These are phyloP conservation scores for Xenopus petersii DNA, from an alignment of 2,797 vertebrate genomes.

Conservation along the genomic window DNA sequence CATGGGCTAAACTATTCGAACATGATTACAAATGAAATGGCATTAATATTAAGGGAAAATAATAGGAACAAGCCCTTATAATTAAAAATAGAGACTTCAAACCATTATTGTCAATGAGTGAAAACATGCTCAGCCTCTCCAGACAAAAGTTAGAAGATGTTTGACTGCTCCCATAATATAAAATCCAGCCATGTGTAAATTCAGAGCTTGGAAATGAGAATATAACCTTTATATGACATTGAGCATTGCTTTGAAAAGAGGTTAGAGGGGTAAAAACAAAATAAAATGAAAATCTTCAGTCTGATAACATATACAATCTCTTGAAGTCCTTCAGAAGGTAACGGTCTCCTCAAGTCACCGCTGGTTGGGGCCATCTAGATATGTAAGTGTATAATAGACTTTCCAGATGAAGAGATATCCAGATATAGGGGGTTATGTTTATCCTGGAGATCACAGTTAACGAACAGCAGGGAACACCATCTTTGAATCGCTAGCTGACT, in stretches of 20 bases:
- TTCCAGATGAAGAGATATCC: not conserved
- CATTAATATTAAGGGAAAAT: too few species aligned
- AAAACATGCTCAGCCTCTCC: not conserved
- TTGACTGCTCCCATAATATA: not conserved
- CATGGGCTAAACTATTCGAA: too few species aligned
- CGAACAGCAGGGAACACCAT: not conserved
- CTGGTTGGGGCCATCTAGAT: constrained; percentile 58
- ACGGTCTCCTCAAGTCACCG: constrained; percentile 9
- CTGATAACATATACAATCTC: constrained; percentile 57
- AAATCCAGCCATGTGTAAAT: constrained; percentile 25
- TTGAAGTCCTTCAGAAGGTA: not conserved
- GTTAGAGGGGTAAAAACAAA: constrained; percentile 7
- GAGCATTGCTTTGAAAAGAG: not conserved
- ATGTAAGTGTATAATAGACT: constrained; percentile 61
- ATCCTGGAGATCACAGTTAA: not conserved
- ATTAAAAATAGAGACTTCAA: too few species aligned
- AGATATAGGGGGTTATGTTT: not conserved
- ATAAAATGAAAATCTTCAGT: constrained; percentile 50
- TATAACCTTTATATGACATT: constrained; percentile 56
- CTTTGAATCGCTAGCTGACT: not conserved
- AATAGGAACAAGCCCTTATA: too few species aligned
- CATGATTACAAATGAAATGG: too few species aligned
- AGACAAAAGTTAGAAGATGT: constrained; percentile 49
- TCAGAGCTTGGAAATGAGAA: constrained; percentile 36
- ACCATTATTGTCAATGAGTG: too few species aligned